Evolutionary conservation across 2,113 vertebrate genomes (phyloP).

Genomic region (Gymnobelideus leadbeateri): DNA sequence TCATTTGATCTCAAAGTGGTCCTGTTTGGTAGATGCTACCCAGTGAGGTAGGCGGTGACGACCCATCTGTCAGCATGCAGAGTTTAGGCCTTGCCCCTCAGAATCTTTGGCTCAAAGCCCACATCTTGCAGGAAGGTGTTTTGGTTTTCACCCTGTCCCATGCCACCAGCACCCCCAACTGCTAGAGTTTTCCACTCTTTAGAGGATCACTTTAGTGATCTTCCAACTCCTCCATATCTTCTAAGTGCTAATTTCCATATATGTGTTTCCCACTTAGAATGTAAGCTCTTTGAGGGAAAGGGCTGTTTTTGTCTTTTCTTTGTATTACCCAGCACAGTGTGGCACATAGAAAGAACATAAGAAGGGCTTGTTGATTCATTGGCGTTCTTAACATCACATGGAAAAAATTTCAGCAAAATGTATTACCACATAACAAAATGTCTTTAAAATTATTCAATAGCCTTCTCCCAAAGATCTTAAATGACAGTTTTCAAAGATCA

Average conservation of each 20-base stretch:
- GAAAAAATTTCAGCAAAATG: not conserved
- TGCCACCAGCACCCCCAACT: not conserved
- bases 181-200: not conserved
- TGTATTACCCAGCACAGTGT: not conserved
- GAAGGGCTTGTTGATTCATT: not conserved
- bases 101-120: not conserved
- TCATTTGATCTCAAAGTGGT: not conserved
- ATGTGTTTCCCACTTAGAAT: not conserved
- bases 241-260: not conserved
- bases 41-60: not conserved
- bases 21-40: not conserved
- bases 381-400: not conserved
- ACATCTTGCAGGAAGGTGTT: not conserved
- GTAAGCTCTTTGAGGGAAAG: not conserved
- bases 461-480: not conserved
- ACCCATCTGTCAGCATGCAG: not conserved
- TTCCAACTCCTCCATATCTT: not conserved
- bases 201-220: not conserved
- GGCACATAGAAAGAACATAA: not conserved
- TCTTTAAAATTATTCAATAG: slow-evolving; percentile 32
- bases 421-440: slow-evolving; percentile 29
- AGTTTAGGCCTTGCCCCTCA: not conserved
- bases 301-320: not conserved
- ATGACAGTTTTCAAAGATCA: slow-evolving; percentile 28
- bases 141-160: not conserved